These are phyloP conservation scores for Lycocorax pyrrhopterus DNA, from an alignment of 2,113 vertebrate genomes.

Conservation along the genomic window DNA sequence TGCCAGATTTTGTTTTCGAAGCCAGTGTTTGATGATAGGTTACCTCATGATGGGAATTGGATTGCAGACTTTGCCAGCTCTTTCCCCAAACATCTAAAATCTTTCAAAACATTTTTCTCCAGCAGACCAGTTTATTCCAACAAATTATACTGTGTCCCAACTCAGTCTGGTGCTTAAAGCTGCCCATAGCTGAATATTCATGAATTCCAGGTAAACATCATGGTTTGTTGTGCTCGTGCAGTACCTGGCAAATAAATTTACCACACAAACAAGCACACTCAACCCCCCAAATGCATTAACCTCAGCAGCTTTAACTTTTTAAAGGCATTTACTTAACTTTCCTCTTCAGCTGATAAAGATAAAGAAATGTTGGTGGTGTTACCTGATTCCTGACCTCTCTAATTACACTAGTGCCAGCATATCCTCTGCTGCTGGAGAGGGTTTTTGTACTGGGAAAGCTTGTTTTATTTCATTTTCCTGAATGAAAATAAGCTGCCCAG, in stretches of 20 bases:
- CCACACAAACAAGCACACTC: neutral
- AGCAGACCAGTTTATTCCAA: neutral
- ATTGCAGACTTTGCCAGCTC: neutral
- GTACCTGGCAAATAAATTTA: neutral
- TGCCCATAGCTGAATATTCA: neutral
- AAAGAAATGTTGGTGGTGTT: neutral
- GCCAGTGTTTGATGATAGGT: neutral
- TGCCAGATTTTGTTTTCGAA: constrained; percentile 17
- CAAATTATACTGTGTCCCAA: neutral
- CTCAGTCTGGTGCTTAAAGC: neutral
- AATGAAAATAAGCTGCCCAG: neutral
- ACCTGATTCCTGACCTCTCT: neutral
- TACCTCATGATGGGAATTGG: neutral
- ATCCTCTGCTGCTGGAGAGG: neutral
- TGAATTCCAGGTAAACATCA: neutral
- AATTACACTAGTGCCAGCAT: neutral
- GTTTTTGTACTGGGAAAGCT: neutral
- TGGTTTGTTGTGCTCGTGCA: neutral
- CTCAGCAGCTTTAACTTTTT: neutral
- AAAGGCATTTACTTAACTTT: neutral
- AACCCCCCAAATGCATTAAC: neutral
- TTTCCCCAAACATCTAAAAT: constrained; percentile 15
- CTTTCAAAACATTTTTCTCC: constrained; percentile 31
- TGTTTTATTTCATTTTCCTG: neutral
- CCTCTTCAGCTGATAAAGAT: neutral